phyloP scores from a whole-genome alignment of 1,140 invertebrate species.

The Venturia canescens region DNA sequence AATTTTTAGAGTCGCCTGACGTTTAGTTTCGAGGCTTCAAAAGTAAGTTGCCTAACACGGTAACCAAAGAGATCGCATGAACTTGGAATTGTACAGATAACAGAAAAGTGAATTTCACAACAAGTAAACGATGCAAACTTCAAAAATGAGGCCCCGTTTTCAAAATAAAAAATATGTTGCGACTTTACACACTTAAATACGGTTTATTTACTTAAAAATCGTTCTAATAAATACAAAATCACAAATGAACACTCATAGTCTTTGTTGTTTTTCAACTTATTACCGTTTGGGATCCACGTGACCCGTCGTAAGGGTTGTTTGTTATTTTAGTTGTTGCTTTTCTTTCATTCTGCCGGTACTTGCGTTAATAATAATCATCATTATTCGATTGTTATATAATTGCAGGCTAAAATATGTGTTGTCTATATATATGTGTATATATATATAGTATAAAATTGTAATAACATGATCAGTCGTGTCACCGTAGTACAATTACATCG shows the following conservation, averaged over 20 bases:
- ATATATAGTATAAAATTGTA: conserved; percentile 66
- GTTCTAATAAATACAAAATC: conserved; percentile 78
- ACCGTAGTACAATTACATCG: conserved; percentile 66
- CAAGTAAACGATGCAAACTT: no score
- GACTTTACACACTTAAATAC: conserved; percentile 75
- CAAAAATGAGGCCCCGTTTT: no score
- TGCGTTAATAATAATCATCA: conserved; percentile 67
- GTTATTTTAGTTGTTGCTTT: not conserved
- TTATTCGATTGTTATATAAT: conserved; percentile 73
- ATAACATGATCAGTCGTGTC: conserved; percentile 67
- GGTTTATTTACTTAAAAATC: conserved; percentile 76
- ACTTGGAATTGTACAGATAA: no score
- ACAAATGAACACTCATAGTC: conserved; percentile 76
- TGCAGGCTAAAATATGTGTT: conserved; percentile 74
- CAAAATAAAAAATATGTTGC: not conserved
- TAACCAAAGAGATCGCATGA: no score
- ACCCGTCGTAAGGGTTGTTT: no score
- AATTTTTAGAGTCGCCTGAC: no score
- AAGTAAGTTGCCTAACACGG: no score
- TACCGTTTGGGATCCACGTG: conserved; percentile 50
- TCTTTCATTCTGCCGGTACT: conserved; percentile 54
- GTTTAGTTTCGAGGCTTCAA: no score
- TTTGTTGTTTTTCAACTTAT: conserved; percentile 71
- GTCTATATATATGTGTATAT: conserved; percentile 58
- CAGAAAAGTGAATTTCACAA: no score